A percentile compares a stretch with the other conserved stretches of the same genome.
phyloP scores from a whole-genome alignment of 2,113 vertebrate species.

The Aix galericulata region DNA sequence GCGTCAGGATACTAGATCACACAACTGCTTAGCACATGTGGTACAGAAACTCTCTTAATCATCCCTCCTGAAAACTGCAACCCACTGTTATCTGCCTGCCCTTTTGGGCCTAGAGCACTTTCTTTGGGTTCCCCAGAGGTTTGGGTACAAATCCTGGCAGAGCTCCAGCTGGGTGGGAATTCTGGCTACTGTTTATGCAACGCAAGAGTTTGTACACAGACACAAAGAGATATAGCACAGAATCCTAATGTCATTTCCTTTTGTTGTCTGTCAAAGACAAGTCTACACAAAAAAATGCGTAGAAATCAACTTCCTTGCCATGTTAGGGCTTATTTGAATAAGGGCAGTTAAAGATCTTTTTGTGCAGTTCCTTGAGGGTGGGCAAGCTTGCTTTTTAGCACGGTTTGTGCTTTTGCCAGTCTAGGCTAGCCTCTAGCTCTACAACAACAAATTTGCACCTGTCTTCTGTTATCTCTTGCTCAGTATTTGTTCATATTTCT shows the following conservation, averaged over 20 bases:
- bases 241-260: not conserved
- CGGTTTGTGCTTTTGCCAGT: not conserved
- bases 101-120: not conserved
- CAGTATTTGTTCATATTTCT: not conserved
- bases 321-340: not conserved
- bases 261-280: not conserved
- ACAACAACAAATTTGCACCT: not conserved
- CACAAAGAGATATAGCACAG: not conserved
- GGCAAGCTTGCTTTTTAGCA: not conserved
- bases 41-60: not conserved
- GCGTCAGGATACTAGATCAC: rapidly evolving
- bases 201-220: not conserved
- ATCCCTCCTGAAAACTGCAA: not conserved
- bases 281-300: not conserved
- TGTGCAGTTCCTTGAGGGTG: not conserved
- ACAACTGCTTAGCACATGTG: not conserved
- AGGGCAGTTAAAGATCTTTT: not conserved
- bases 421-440: not conserved
- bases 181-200: not conserved
- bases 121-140: not conserved
- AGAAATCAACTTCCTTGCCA: not conserved
- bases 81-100: not conserved
- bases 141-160: not conserved
- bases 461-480: not conserved
- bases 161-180: not conserved